Conservation (phyloP, 2,113 vertebrate genomes). For the Elephantulus edwardii region DNA sequence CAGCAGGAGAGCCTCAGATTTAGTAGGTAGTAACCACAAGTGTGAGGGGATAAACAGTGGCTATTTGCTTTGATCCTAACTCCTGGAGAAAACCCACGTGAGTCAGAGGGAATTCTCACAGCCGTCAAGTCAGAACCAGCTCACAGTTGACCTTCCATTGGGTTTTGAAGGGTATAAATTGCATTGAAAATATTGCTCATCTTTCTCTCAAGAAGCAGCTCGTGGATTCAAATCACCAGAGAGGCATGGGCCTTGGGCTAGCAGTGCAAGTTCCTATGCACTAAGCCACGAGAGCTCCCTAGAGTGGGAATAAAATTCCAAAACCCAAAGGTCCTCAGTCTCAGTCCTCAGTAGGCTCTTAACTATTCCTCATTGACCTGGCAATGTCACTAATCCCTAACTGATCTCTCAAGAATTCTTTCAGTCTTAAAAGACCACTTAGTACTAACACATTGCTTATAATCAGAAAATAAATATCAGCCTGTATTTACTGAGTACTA, state of each 20-base stretch:
- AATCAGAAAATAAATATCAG: neutral
- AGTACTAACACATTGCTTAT: accelerated
- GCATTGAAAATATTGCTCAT: too few relatives aligned
- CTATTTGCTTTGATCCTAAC: neutral
- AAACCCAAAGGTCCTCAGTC: neutral
- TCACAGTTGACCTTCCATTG: too few relatives aligned
- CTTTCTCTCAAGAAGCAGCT: too few relatives aligned
- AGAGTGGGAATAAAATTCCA: neutral
- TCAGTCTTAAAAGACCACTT: neutral
- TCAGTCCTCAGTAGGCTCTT: neutral
- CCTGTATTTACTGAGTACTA: neutral
- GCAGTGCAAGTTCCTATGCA: too few relatives aligned
- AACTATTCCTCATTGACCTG: neutral
- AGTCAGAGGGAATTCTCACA: too few relatives aligned
- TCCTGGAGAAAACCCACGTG: neutral
- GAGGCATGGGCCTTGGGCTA: too few relatives aligned
- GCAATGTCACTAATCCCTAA: neutral
- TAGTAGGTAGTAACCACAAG: neutral
- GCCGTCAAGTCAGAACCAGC: too few relatives aligned
- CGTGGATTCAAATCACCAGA: too few relatives aligned
- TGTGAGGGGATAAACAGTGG: neutral
- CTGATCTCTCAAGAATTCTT: neutral
- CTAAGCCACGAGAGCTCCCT: too few relatives aligned
- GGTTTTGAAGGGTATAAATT: too few relatives aligned
- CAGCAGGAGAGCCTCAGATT: neutral